These are phyloP conservation scores for Formica selysi DNA, from an alignment of 1,140 invertebrate species.

Conservation along the genomic window DNA sequence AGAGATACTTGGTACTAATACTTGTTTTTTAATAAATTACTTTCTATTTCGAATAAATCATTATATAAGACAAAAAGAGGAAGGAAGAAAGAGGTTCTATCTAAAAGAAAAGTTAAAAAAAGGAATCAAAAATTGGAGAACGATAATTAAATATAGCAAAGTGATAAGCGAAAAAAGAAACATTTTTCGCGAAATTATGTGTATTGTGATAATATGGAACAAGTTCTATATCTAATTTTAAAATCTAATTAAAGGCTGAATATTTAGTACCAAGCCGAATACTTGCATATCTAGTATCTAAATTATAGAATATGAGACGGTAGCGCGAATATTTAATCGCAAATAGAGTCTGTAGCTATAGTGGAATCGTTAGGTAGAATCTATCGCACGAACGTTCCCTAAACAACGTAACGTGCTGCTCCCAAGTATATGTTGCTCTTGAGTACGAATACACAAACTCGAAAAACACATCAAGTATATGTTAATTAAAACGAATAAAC, in stretches of 20 bases:
- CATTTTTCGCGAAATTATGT: not conserved
- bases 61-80: not conserved
- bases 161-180: not conserved
- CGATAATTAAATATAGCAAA: not conserved
- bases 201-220: not conserved
- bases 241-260: not conserved
- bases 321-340: constrained; percentile 3
- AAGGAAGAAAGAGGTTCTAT: not conserved
- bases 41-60: not conserved
- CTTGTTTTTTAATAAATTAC: not conserved
- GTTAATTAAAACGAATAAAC: constrained; percentile 39
- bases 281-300: not conserved
- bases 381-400: constrained; percentile 21
- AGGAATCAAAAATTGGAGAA: not conserved
- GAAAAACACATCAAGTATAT: not conserved
- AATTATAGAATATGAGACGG: constrained; percentile 13
- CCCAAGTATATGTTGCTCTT: not conserved
- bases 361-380: constrained; percentile 19
- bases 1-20: not conserved
- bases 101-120: not conserved
- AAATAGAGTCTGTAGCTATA: constrained; percentile 28
- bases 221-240: constrained; percentile 4
- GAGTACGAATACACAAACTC: not conserved
- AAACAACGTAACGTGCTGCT: constrained; percentile 11
- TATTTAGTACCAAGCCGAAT: not conserved